Evolutionary conservation across 1,140 invertebrate species (phyloP).

Genomic region (Macrobrachium rosenbergii): DNA sequence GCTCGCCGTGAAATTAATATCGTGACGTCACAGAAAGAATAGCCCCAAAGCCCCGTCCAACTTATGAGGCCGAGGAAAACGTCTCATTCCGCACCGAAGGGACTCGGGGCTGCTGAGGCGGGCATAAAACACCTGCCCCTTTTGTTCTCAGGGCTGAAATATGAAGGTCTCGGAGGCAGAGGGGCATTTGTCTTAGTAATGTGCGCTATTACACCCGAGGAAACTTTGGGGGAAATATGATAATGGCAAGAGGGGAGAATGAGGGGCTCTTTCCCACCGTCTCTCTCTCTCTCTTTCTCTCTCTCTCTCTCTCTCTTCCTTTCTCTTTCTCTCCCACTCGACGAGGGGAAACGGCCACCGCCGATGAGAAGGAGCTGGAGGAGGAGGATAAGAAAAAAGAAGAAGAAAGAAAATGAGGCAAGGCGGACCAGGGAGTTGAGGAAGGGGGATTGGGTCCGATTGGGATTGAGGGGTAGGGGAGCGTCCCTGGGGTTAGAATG

Average conservation of each 20-base stretch:
- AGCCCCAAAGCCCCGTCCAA: conserved; percentile 45
- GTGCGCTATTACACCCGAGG: conserved; percentile 46
- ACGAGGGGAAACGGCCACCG: conserved; percentile 42
- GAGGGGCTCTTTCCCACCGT: conserved; percentile 27
- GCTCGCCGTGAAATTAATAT: conserved; percentile 59
- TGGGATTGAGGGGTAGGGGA: background rate
- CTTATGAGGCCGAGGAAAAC: conserved; percentile 56
- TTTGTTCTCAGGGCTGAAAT: conserved; percentile 44
- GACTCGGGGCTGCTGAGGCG: conserved; percentile 7
- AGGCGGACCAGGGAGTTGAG: background rate
- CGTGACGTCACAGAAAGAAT: conserved; percentile 59
- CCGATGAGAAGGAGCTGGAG: background rate
- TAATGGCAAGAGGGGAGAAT: conserved; percentile 48
- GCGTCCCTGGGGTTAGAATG: background rate
- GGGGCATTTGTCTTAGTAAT: conserved; percentile 45
- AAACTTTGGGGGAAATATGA: conserved; percentile 60
- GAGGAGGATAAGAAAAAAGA: conserved; percentile 23
- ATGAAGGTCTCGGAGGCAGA: conserved; percentile 38
- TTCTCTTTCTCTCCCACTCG: conserved; percentile 6
- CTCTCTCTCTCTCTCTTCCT: conserved; percentile 4
- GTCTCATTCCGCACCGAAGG: conserved; percentile 33
- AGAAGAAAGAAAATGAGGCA: conserved; percentile 4
- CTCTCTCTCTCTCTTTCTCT: conserved; percentile 9
- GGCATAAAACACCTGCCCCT: conserved; percentile 56
- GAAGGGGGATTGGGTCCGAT: background rate